Evolutionary conservation across 2,113 vertebrate genomes (phyloP), one percentile per base, ranked within the genome.

Genomic region (Neopipo cinnamomea): DNA sequence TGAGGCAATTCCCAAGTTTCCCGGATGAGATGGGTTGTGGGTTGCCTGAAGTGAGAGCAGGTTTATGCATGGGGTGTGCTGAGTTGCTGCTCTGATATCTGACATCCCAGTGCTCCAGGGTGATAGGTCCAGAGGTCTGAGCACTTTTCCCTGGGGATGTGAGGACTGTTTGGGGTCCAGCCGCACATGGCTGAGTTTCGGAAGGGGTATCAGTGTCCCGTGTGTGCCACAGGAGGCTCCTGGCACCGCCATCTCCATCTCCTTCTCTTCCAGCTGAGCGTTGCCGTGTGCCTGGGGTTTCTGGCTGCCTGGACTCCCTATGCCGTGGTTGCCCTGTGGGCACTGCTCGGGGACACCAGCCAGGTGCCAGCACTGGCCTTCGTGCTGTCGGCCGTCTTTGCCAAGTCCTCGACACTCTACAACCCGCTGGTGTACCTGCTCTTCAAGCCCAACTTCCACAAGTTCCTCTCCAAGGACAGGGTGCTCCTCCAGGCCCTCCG

Each of bases 291-390:
- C 96, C 98, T 98, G 52, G 98, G 98, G 8, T 98, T 98, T 88
- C 97, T 98, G 93, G 97, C 97, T 53, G 98, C 98, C 63, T 99
- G 98, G 98, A 99, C 98, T 55, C 98, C 98, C 30, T 98, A 98
- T 7, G 98, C 98, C 4, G 39, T 98, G 9, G 73, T 98, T 8
- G 97, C 98, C 33, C 98, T 98, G 95, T 98, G 98, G 98, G 97
- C 98, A 13, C 97, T 97, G 4, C 98, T 98, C 5, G 97, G 98
- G 6, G 96, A 98, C 5, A 42, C 98, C 81, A 55, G 78, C 37
- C 77, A 70, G 49, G 97, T 98, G 42, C 98, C 98, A 1, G 98
- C 97, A 0, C 96, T 98, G 96, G 98, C 98, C 52, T 98, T 98
- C 1, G 98, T 98, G 85, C 50, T 98, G 52, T 98, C 98, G 2